These are phyloP conservation scores for Passerculus sandwichensis DNA, from an alignment of 2,797 vertebrate species.

Conservation along the genomic window DNA sequence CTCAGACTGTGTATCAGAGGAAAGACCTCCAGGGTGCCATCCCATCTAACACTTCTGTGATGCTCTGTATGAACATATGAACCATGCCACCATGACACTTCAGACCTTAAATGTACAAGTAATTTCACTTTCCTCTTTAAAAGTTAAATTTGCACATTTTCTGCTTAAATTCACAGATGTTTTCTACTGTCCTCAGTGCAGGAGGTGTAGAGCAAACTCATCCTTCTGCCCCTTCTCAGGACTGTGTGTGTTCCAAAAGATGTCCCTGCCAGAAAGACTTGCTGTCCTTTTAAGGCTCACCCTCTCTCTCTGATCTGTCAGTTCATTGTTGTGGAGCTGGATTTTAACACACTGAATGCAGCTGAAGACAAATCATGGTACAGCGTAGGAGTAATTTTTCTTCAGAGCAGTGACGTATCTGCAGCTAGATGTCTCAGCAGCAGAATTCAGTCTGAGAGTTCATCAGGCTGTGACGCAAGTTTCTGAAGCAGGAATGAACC, in stretches of 20 bases:
- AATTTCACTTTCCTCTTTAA: neutral
- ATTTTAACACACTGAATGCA: neutral
- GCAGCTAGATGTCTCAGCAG: neutral
- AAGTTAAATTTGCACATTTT: neutral
- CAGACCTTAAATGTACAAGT: neutral
- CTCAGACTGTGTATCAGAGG: neutral
- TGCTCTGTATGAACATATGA: neutral
- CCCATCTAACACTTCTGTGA: neutral
- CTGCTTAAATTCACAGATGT: neutral
- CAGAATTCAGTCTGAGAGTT: neutral
- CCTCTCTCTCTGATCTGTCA: neutral
- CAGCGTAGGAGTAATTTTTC: neutral
- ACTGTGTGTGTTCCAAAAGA: neutral
- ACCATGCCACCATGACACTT: neutral
- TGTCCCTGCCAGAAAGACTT: neutral
- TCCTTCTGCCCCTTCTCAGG: neutral
- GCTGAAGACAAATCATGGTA: neutral
- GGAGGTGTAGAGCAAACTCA: neutral
- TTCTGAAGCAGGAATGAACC: neutral
- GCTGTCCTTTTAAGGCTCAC: neutral
- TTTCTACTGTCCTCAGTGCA: neutral
- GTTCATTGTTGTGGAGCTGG: neutral
- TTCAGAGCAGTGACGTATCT: neutral
- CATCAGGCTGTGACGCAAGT: neutral
- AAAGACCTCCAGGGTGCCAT: neutral